These are phyloP conservation scores for Gorsachius magnificus DNA, from an alignment of 2,797 vertebrate species.

Conservation along the genomic window DNA sequence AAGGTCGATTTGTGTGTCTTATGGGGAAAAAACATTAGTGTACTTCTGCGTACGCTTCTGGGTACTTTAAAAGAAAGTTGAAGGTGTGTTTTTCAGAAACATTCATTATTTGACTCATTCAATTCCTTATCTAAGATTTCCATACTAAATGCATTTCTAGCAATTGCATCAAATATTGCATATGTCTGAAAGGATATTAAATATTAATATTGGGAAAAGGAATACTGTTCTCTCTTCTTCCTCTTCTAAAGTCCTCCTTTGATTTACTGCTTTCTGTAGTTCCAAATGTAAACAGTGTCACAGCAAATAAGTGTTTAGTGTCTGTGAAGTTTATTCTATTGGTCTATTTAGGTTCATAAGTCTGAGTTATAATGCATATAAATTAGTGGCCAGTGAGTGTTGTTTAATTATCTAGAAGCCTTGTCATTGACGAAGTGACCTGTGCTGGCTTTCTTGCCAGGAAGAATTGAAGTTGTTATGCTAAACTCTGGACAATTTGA, in stretches of 20 bases:
- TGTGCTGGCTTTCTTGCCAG: slow-evolving; percentile 40
- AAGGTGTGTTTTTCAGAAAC: background rate
- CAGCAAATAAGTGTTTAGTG: slow-evolving; percentile 66
- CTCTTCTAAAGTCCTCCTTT: background rate
- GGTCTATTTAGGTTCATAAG: slow-evolving; percentile 46
- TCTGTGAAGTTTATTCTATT: slow-evolving; percentile 57
- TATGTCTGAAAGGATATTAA: background rate
- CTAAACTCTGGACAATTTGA: slow-evolving; percentile 42
- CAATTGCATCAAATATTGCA: background rate
- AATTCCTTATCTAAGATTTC: background rate
- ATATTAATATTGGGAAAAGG: background rate
- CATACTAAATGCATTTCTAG: background rate
- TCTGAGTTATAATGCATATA: slow-evolving; percentile 57
- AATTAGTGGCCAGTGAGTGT: slow-evolving; percentile 61
- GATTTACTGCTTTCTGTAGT: slow-evolving; percentile 52
- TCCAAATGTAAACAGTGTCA: slow-evolving; percentile 53
- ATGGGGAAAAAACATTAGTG: background rate
- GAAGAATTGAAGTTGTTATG: slow-evolving; percentile 48
- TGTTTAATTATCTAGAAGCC: slow-evolving; percentile 60
- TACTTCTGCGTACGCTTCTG: background rate
- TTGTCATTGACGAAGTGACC: slow-evolving; percentile 44
- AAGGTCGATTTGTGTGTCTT: background rate
- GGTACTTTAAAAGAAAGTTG: background rate
- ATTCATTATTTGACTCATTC: background rate
- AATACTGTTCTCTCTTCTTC: background rate